phyloP scores from a whole-genome alignment of 2,888 invertebrate species.

The Eupithecia vulgata region DNA sequence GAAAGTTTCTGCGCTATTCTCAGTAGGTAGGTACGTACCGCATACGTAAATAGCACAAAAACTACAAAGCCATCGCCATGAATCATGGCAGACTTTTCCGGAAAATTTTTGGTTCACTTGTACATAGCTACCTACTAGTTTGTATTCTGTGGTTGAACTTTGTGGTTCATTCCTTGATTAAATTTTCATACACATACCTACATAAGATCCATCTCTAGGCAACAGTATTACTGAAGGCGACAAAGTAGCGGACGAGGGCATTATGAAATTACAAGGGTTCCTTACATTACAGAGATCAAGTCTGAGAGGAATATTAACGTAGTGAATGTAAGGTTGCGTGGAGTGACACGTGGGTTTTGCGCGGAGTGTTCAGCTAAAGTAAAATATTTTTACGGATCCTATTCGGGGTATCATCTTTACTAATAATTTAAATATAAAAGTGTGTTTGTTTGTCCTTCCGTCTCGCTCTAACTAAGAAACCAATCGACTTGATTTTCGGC shows the following conservation, averaged over 20 bases:
- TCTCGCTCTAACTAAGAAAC: too few species aligned
- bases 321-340: constrained; percentile 6
- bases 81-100: constrained; percentile 4
- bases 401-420: not conserved
- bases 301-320: constrained; percentile 25
- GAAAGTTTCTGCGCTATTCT: not conserved
- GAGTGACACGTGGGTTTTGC: not conserved
- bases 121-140: constrained; percentile 4
- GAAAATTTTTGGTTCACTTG: constrained; percentile 8
- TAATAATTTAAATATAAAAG: too few species aligned
- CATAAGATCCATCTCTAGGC: constrained; percentile 20
- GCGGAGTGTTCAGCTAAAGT: not conserved
- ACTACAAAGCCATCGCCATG: constrained; percentile 1
- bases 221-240: constrained; percentile 26
- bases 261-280: constrained; percentile 36
- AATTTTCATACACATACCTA: constrained; percentile 29
- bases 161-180: constrained; percentile 32
- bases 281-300: constrained; percentile 31
- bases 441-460: too few species aligned
- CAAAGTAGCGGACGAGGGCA: constrained; percentile 31
- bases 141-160: constrained; percentile 16
- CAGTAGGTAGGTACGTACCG: not conserved
- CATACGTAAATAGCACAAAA: not conserved
- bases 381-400: not conserved
- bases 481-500: too few species aligned